These are phyloP conservation scores for Philhelius pedissequus DNA, from an alignment of 2,888 invertebrate species.

Conservation along the genomic window DNA sequence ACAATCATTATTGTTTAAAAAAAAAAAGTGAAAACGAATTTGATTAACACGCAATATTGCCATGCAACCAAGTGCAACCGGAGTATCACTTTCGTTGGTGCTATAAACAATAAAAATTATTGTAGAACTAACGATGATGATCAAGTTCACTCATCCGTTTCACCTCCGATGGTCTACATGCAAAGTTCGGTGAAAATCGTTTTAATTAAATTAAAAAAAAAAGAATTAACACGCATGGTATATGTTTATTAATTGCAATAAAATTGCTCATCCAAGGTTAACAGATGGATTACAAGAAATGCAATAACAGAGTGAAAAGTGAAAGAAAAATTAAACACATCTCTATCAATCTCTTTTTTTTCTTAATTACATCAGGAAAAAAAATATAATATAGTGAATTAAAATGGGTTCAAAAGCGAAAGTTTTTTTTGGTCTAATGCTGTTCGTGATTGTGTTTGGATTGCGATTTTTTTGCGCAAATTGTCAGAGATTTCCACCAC, in stretches of 20 bases:
- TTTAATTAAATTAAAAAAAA: constrained; percentile 6
- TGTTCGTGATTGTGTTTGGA: constrained; percentile 69
- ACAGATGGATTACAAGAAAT: constrained; percentile 19
- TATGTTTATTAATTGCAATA: not conserved
- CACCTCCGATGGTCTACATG: constrained; percentile 18
- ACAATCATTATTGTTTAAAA: not conserved
- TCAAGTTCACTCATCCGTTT: constrained; percentile 24
- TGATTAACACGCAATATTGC: not conserved
- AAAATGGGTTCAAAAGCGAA: constrained; percentile 70
- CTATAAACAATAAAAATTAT: not conserved
- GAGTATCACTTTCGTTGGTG: constrained; percentile 8
- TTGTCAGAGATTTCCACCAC: constrained; percentile 64
- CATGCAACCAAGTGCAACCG: constrained; percentile 42
- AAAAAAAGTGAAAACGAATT: constrained; percentile 19
- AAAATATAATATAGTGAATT: constrained; percentile 5
- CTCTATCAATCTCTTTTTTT: not conserved
- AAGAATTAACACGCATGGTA: not conserved
- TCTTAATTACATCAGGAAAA: constrained; percentile 16
- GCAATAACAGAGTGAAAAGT: constrained; percentile 41
- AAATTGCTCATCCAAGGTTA: constrained; percentile 14
- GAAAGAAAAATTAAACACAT: constrained; percentile 29
- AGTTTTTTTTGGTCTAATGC: constrained; percentile 65
- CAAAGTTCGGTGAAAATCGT: constrained; percentile 10
- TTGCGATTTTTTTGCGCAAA: constrained; percentile 69
- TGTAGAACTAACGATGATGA: constrained; percentile 21